Evolutionary conservation across 2,797 vertebrate genomes (phyloP).

Genomic region (Meriones psammophilus): DNA sequence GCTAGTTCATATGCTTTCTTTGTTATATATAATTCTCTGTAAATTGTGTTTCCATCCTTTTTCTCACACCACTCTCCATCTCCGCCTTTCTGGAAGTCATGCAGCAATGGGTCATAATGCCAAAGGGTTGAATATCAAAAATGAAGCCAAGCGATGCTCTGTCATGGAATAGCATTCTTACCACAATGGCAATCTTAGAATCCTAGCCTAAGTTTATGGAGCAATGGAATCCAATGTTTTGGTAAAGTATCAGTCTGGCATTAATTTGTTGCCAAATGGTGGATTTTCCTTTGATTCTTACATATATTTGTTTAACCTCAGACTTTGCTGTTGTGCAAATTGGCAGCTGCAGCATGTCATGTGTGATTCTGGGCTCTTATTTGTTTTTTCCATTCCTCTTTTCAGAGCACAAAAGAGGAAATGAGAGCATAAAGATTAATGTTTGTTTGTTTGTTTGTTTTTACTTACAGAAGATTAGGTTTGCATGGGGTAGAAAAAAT

Average conservation of each 20-base stretch:
- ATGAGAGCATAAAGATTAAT: not conserved
- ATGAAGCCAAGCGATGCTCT: not conserved
- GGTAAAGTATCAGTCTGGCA: slow-evolving; percentile 22
- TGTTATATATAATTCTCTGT: not conserved
- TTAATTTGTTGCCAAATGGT: slow-evolving; percentile 38
- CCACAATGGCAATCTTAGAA: slow-evolving; percentile 45
- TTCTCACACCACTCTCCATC: not conserved
- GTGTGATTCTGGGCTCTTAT: slow-evolving; percentile 45
- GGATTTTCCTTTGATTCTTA: slow-evolving; percentile 66
- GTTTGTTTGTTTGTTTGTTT: not conserved
- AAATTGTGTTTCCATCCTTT: not conserved
- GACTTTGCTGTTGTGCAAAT: slow-evolving; percentile 55
- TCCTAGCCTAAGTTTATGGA: not conserved
- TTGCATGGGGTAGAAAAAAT: not conserved
- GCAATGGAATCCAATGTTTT: not conserved
- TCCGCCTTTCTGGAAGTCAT: not conserved
- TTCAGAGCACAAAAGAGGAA: slow-evolving; percentile 33
- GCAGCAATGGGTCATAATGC: not conserved
- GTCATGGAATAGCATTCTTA: not conserved
- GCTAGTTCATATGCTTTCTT: not conserved
- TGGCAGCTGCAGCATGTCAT: slow-evolving; percentile 25
- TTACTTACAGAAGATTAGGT: not conserved
- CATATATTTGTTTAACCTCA: slow-evolving; percentile 54
- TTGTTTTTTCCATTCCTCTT: not conserved
- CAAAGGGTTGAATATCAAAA: slow-evolving; percentile 37